Percentiles rank a stretch among this genome's conserved stretches.
phyloP scores from a whole-genome alignment of 2,113 vertebrate species.

The Vulpes vulpes region DNA sequence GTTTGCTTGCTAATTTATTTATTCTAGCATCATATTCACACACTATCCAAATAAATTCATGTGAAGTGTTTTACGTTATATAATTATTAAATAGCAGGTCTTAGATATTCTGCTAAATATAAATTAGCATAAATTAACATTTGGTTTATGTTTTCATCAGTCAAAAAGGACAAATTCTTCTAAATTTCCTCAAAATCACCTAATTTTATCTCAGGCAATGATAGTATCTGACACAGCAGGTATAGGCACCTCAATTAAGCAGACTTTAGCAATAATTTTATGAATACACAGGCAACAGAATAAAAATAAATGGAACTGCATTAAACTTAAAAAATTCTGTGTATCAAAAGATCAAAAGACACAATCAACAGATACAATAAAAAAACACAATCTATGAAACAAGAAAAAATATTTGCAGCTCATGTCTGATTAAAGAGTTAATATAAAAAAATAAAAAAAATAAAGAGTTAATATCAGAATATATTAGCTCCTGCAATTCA shows the following conservation, averaged over 20 bases:
- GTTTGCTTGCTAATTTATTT: background rate
- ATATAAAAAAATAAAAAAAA: background rate
- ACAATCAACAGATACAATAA: background rate
- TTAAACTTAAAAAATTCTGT: background rate
- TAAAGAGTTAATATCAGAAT: background rate
- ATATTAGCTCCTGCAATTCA: background rate
- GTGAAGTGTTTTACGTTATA: background rate
- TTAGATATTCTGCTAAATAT: background rate
- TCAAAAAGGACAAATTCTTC: background rate
- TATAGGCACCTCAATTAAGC: background rate
- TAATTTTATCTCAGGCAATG: slow-evolving; percentile 30
- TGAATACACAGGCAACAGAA: background rate
- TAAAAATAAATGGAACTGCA: background rate
- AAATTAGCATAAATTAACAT: slow-evolving; percentile 49
- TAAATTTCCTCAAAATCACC: background rate
- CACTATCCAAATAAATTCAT: background rate
- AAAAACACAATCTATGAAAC: background rate
- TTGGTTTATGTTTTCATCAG: slow-evolving; percentile 38
- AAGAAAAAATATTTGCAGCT: background rate
- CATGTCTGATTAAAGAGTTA: background rate
- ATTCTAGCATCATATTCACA: background rate
- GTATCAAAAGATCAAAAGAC: slow-evolving; percentile 13
- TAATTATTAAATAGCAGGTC: background rate
- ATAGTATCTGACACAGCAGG: background rate
- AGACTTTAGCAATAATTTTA: slow-evolving; percentile 20